Base-by-base conservation (phyloP, 2,888 invertebrate genomes). In the Oxystoma pomonae region DNA sequence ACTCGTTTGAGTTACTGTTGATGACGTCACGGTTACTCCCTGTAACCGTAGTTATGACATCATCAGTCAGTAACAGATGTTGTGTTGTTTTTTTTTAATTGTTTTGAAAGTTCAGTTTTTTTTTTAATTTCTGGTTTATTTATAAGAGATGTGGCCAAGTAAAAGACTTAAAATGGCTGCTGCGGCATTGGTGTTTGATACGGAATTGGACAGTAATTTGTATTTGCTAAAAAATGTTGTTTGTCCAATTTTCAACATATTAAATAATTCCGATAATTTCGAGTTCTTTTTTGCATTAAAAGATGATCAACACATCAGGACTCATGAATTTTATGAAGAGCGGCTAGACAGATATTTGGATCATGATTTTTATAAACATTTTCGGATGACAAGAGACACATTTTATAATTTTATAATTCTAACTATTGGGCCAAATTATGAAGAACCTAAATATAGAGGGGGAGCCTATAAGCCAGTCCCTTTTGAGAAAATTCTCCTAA, bases 251-350 rank as follows among this genome's bases (percentile, higher is more conserved):
- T 7, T 12, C 3, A 12, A 35, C 12, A 35, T 35, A 7, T 35
- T 35, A 12, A 35, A 12, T 7, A 3, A 35, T 12, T 12, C 35
- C 12, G 5, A 35, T 7, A 35, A 35, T 35, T 35, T 35, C 5
- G 35, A 35, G 12, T 35, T 35, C 35, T 7, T 35, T 3, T 35
- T 35, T 35, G 3, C 35, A 7, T 35, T 61, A 56, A 50, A 61
- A 61, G 61, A 61, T 61, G 50, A 61, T 35, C 49, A 61, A 57
- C 61, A 61, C 56, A 49, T 61, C n/a, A 61, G 61, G 56, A 57
- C 35, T 18, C 61, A 55, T 53, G 19, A 49, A 35, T 20, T 61
- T 55, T 19, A 17, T 61, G 61, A 61, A 5, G 61, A 61, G 17
- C 57, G 61, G 56, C 50, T 57, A 20, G 16, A 61, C 19, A 56